A percentile compares a stretch with the other conserved stretches of the same genome.
These are phyloP conservation scores for Haliclona indistincta DNA, from an alignment of 37 sponge, comb jelly and placozoan species.

Conservation along the genomic window DNA sequence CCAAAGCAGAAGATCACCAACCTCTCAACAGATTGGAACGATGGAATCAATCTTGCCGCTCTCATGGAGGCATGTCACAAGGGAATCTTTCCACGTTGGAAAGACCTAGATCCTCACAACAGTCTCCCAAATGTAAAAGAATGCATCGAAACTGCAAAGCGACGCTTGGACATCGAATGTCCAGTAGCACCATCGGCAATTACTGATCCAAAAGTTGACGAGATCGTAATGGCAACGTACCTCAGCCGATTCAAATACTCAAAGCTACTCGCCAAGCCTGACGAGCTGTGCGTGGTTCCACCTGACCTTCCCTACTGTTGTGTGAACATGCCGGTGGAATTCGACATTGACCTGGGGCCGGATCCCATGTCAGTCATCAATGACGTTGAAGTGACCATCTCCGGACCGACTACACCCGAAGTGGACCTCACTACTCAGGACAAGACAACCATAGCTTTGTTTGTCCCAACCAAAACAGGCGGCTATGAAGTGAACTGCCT, in stretches of 20 bases:
- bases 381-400: background rate
- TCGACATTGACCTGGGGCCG: background rate
- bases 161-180: constrained; percentile 33
- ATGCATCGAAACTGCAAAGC: constrained; percentile 37
- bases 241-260: constrained; percentile 68
- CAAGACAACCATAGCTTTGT: background rate
- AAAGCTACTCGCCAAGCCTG: constrained; percentile 42
- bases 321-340: background rate
- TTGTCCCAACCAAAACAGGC: constrained; percentile 10
- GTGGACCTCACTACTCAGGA: background rate
- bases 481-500: background rate
- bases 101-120: constrained; percentile 54
- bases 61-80: constrained; percentile 73
- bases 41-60: constrained; percentile 82
- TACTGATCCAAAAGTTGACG: constrained; percentile 84
- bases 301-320: constrained; percentile 21
- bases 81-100: constrained; percentile 69
- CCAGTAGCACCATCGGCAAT: constrained; percentile 59
- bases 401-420: background rate
- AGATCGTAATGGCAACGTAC: constrained; percentile 72
- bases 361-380: background rate
- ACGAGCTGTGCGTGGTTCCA: constrained; percentile 29
- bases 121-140: constrained; percentile 54
- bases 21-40: constrained; percentile 84
- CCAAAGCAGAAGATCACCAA: constrained; percentile 78